These are phyloP conservation scores for Reticulitermes speratus DNA, from an alignment of 1,140 invertebrate species.

Conservation along the genomic window DNA sequence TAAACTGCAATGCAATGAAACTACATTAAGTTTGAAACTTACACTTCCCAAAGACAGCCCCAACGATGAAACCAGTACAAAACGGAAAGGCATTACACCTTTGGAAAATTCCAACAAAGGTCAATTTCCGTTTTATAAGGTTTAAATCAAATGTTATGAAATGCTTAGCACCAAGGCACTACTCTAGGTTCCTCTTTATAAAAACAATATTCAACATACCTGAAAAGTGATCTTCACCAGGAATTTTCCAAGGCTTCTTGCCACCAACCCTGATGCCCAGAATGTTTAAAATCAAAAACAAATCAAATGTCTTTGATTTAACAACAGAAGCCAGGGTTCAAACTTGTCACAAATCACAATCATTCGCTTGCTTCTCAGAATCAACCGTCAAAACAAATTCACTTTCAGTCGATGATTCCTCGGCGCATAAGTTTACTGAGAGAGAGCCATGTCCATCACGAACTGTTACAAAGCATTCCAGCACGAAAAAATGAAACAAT, in stretches of 20 bases:
- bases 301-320: not conserved
- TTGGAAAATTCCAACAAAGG: constrained; percentile 16
- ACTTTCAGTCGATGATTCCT: not conserved
- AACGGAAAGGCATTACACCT: constrained; percentile 13
- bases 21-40: too few relatives aligned
- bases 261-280: not conserved
- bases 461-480: not conserved
- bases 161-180: not conserved
- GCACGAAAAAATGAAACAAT: not conserved
- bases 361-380: not conserved
- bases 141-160: not conserved
- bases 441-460: not conserved
- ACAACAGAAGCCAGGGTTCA: not conserved
- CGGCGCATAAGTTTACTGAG: not conserved
- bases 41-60: not conserved
- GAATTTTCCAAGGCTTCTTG: constrained; percentile 18
- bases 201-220: constrained; percentile 8
- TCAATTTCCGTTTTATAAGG: constrained; percentile 13
- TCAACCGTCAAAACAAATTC: not conserved
- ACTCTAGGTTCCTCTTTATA: not conserved
- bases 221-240: constrained; percentile 9
- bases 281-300: constrained; percentile 12
- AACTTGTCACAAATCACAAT: not conserved
- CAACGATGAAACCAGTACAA: constrained; percentile 5
- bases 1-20: not conserved